These are phyloP conservation scores for Ctenomys sociabilis DNA, from an alignment of 2,113 vertebrate species.

Conservation along the genomic window DNA sequence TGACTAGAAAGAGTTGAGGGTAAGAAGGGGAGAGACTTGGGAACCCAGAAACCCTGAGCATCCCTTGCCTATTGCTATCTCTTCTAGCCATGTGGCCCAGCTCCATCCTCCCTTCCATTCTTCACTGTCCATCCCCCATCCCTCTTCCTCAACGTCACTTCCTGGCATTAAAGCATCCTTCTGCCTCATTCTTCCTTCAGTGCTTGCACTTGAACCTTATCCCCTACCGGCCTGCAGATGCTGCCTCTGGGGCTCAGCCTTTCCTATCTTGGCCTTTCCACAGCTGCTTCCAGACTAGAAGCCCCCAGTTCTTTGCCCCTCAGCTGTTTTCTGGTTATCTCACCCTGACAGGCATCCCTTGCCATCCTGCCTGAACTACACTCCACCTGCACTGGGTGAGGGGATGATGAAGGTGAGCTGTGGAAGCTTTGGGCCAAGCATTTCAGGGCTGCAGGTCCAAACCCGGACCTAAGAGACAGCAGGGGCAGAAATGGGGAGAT, in stretches of 20 bases:
- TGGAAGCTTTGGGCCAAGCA: conserved; percentile 7
- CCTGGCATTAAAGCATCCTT: conserved; percentile 79
- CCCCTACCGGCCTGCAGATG: conserved; percentile 20
- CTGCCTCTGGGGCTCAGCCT: conserved; percentile 2
- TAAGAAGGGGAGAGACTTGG: neutral
- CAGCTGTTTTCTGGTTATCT: neutral
- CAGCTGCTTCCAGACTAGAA: neutral
- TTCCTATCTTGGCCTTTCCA: neutral
- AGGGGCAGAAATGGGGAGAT: neutral
- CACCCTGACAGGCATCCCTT: neutral
- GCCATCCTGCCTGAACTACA: neutral
- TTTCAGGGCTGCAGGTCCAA: conserved; percentile 32
- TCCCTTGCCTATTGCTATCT: neutral
- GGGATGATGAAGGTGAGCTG: neutral
- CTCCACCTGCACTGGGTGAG: neutral
- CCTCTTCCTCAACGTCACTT: conserved; percentile 77
- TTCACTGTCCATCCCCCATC: conserved; percentile 59
- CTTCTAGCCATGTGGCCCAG: conserved; percentile 65
- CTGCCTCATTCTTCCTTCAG: conserved; percentile 57
- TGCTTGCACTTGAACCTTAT: conserved; percentile 45
- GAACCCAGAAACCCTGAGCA: neutral
- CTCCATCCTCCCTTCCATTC: conserved; percentile 56
- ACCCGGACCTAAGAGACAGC: neutral
- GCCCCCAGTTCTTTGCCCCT: neutral
- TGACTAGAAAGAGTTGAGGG: neutral